These are phyloP conservation scores for Platynereis dumerilii DNA, from an alignment of 2,888 invertebrate species.

Conservation along the genomic window DNA sequence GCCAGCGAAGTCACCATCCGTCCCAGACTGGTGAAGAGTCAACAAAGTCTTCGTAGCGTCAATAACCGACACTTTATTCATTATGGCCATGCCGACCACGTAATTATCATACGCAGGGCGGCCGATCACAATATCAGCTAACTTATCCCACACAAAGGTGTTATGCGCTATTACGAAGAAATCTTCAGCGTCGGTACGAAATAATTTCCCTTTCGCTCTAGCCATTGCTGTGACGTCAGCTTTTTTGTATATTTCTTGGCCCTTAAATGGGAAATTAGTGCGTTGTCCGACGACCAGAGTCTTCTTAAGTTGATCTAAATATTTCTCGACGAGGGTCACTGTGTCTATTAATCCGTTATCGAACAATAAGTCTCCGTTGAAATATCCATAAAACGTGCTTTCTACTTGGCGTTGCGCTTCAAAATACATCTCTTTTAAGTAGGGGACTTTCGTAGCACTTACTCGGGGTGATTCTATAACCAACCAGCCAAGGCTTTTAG, in stretches of 20 bases:
- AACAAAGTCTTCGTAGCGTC: conserved; percentile 17
- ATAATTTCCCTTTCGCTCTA: conserved; percentile 5
- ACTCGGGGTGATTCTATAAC: neutral
- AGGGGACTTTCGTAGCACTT: neutral
- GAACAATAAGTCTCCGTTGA: conserved; percentile 18
- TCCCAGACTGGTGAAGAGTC: conserved; percentile 13
- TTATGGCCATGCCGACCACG: conserved; percentile 9
- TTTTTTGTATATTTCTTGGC: neutral
- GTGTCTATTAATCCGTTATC: conserved; percentile 8
- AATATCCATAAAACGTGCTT: conserved; percentile 19
- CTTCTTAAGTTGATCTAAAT: neutral
- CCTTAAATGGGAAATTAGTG: neutral
- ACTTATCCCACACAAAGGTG: conserved; percentile 14
- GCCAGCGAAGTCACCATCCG: conserved; percentile 19
- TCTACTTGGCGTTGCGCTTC: neutral
- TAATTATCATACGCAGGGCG: conserved; percentile 25
- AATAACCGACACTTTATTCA: neutral
- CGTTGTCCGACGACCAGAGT: conserved; percentile 11
- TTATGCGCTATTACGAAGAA: conserved; percentile 12
- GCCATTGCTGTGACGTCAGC: neutral
- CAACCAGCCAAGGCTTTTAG: conserved; percentile 2
- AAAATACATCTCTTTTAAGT: conserved; percentile 19
- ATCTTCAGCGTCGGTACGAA: conserved; percentile 16
- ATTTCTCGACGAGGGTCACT: neutral
- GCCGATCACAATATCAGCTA: conserved; percentile 17